Evolutionary conservation across 2,797 vertebrate species (phyloP), one percentile per base, ranked within the genome.

Genomic region (Sparidentex hasta): DNA sequence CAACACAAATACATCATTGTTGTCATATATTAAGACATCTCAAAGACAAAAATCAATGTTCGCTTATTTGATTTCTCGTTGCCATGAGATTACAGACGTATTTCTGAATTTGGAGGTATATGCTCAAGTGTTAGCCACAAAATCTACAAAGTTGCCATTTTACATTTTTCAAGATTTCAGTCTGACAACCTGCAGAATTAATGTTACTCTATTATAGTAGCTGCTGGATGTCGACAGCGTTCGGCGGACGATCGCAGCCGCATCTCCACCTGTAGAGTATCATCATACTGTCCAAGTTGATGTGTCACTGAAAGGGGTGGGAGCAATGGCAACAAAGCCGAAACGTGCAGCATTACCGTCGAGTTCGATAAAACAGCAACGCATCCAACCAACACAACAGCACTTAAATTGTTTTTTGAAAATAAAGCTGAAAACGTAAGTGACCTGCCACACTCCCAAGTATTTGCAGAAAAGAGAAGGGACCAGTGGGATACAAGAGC

Each of bases 401-500:
- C 71, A 17, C n/a, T 21, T 25, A 67, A 66, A 72, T 76, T 68
- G 48, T 71, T 76, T 70, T 57, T 64, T 13, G 46, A 59, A 81
- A 81, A 78, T 27, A 81, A 71, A 74, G 52, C 64, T 41, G 46
- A 57, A 68, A 56, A 78, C 64, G 41, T 76, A 83, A 88, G 76
- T 80, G 83, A 62, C 25, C 9, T 56, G 51, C 33, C 50, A 68
- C 56, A 27, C 25, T 75, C 47, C 1, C 44, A 76, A 69, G 25
- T 77, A 67, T 76, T 81, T 81, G 46, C 29, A 76, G 71, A 33
- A 67, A 62, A 64, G 80, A 56, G 58, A 61, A 16, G 74, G 18
- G 75, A 90, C 38, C 83, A 77, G 77, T 86, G 78, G 74, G 78
- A 82, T 66, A 65, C 12, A 6, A 72, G 74, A 78, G 76, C 71